These are phyloP conservation scores for Spialia ferax DNA, from an alignment of 2,888 invertebrate species.

Conservation along the genomic window DNA sequence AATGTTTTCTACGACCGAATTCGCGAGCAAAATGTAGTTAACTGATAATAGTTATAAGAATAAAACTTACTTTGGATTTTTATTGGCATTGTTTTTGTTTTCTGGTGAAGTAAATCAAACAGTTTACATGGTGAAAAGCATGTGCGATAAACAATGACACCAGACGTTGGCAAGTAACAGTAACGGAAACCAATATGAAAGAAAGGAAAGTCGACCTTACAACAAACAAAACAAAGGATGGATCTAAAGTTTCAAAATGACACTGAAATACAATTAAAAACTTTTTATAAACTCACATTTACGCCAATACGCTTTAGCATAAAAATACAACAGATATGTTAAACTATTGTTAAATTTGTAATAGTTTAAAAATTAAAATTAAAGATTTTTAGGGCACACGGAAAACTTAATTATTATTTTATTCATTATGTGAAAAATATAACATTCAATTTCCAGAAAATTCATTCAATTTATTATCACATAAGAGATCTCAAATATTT, in stretches of 20 bases:
- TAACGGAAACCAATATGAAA: constrained; percentile 16
- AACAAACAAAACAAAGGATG: constrained; percentile 16
- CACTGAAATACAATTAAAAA: constrained; percentile 22
- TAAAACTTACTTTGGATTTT: neutral
- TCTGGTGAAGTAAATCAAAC: constrained; percentile 34
- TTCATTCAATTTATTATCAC: too few species aligned
- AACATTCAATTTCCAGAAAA: too few species aligned
- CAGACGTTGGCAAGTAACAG: constrained; percentile 6
- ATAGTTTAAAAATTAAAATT: neutral
- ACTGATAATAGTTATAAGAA: too few species aligned
- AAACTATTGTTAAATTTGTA: constrained; percentile 25
- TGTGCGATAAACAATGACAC: constrained; percentile 22
- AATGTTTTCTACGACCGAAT: too few species aligned
- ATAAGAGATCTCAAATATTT: too few species aligned
- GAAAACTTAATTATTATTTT: neutral
- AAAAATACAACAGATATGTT: constrained; percentile 35
- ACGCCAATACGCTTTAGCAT: constrained; percentile 38
- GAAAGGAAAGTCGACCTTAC: constrained; percentile 11
- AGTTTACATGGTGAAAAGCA: constrained; percentile 25
- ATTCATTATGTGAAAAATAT: too few species aligned
- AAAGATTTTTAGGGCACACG: constrained; percentile 7
- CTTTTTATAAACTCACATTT: constrained; percentile 33
- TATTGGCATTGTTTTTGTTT: constrained; percentile 1
- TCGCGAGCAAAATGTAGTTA: too few species aligned
- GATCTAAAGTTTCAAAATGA: constrained; percentile 20